Percentiles rank a stretch among this genome's conserved stretches.
Conservation (phyloP, 2,113 vertebrate genomes). For the Amia ocellicauda region DNA sequence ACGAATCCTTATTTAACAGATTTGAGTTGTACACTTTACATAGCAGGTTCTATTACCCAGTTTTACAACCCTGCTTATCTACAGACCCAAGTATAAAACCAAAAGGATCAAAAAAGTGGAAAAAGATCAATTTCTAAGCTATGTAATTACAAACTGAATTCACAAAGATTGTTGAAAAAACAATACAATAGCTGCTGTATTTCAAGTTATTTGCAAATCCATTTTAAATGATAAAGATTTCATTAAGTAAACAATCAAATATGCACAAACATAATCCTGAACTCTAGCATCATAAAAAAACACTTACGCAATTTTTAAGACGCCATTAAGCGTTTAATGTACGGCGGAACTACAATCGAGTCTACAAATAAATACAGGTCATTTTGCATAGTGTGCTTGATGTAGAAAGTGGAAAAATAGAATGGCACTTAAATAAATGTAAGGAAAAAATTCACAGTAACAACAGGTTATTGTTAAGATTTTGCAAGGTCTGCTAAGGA, state of each 20-base stretch:
- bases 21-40: background rate
- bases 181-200: slow-evolving; percentile 14
- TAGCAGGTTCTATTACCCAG: slow-evolving; percentile 4
- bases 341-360: slow-evolving; percentile 56
- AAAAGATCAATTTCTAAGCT: background rate
- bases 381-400: slow-evolving; percentile 88
- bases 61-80: slow-evolving; percentile 5
- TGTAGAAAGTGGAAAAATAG: slow-evolving; percentile 57
- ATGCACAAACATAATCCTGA: slow-evolving; percentile 18
- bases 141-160: slow-evolving; percentile 2
- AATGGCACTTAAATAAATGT: slow-evolving; percentile 65
- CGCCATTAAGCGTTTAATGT: slow-evolving; percentile 29
- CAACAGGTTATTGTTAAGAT: too few species aligned
- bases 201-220: slow-evolving; percentile 2
- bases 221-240: background rate
- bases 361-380: slow-evolving; percentile 83
- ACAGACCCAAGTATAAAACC: background rate
- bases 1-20: background rate
- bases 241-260: slow-evolving; percentile 20
- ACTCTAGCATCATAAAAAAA: slow-evolving; percentile 10
- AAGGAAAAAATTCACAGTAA: slow-evolving; percentile 63
- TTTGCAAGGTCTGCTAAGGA: background rate
- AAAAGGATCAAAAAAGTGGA: background rate
- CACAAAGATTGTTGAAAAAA: background rate
- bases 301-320: background rate